Evolutionary conservation across 2,797 vertebrate genomes (phyloP).

Genomic region (Clarias fuscus): DNA sequence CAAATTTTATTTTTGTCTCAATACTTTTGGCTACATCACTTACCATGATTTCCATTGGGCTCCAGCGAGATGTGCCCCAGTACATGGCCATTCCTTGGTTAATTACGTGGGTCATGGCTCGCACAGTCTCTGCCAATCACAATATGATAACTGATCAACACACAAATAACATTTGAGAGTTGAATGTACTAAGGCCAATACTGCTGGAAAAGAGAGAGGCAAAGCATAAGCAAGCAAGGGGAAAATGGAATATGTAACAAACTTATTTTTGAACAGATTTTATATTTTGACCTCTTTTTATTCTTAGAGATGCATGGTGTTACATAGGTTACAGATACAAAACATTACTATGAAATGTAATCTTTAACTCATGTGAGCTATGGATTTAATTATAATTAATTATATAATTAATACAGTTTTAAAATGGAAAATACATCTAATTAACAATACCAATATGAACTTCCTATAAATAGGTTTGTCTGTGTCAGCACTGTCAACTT

Average conservation of each 20-base stretch:
- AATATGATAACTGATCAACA: conserved; percentile 33
- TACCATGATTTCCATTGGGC: conserved; percentile 92
- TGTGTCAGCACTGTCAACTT: not conserved
- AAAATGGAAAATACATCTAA: not conserved
- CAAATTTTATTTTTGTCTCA: too few species aligned
- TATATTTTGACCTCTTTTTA: not conserved
- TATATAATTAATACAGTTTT: not conserved
- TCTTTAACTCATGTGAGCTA: not conserved
- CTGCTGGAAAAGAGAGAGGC: not conserved
- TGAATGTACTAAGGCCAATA: conserved; percentile 12
- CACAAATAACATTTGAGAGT: not conserved
- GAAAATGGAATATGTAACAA: not conserved
- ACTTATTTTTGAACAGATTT: not conserved
- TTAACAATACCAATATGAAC: not conserved
- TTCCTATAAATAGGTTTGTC: not conserved
- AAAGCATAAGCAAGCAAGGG: conserved; percentile 13
- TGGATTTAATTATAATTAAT: not conserved
- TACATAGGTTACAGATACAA: too few species aligned
- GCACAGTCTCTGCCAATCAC: conserved; percentile 78
- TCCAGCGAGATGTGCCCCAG: conserved; percentile 89
- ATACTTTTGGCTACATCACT: conserved; percentile 3
- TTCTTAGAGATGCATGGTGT: not conserved
- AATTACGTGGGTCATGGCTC: conserved; percentile 89
- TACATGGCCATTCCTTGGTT: conserved; percentile 94
- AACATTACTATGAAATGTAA: not conserved